Base-by-base conservation (phyloP, 2,113 vertebrate genomes). In the Tachysurus fulvidraco region DNA sequence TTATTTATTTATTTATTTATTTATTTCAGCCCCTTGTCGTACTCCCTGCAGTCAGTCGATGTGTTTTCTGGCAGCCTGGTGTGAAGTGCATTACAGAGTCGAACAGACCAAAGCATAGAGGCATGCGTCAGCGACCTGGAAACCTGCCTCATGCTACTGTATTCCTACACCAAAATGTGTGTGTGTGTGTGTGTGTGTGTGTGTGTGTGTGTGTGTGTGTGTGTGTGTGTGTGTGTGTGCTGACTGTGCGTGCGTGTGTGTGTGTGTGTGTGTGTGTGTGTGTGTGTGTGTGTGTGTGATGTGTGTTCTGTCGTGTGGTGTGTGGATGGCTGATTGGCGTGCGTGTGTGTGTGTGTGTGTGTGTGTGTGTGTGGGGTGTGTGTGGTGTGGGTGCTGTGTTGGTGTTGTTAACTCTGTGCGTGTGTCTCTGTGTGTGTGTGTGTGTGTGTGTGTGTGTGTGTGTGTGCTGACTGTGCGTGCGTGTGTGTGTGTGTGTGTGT, bases 41-140 rank as follows among this genome's bases (percentile, higher is more conserved):
- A 57, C 76, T 7, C 16, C 5, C 85, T n/a, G 46, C 74, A 69
- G 76, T 80, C 76, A 55, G 41, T 86, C 76, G 36, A 57, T 65
- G 79, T 50, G 25, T 21, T 79, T 86, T 69, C 30, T 81, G 77
- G 85, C 85, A 69, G n/a, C 57, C 16, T 12, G 30, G 28, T 25
- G 76, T 52, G 36, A 76, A 84, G 76, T 80, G 76, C 74, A 80
- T 80, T 86, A 86, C 62, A 86, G 60, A 79, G 44, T 52, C 12
- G 25, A 69, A 77, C n/a, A 50, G 41, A 80, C 62, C 9, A 62
- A 79, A 79, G 64, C 30, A 54, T 30, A 85, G 64, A 85, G 16
- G 25, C 59, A n/a, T 85, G 84, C 62, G 60, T 67, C 74, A 79
- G 62, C 28, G 9, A 3, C 28, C 50, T 78, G 84, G 84, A 74